A percentile compares a stretch with the other conserved stretches of the same genome.
Evolutionary conservation across 2,888 invertebrate species (phyloP).

Genomic region (Hyalella azteca): DNA sequence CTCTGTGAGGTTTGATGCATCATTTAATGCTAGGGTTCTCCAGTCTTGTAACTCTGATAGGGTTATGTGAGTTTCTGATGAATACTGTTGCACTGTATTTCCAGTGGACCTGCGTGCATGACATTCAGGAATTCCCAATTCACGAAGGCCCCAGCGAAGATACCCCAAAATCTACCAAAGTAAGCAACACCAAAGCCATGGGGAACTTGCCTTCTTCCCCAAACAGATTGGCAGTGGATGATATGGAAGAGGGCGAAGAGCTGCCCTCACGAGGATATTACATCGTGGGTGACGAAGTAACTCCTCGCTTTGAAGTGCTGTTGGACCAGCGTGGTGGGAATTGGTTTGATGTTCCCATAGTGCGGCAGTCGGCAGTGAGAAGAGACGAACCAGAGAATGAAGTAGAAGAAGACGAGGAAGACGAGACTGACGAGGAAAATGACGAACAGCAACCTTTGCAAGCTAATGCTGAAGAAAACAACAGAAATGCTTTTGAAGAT

Average conservation of each 20-base stretch:
- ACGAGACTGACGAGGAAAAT: constrained; percentile 35
- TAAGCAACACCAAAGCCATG: neutral
- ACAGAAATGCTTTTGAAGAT: neutral
- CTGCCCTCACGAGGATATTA: neutral
- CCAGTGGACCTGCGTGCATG: constrained; percentile 94
- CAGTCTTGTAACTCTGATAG: too few species aligned
- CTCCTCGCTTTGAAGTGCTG: constrained; percentile 51
- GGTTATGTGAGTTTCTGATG: too few species aligned
- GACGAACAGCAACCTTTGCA: constrained; percentile 32
- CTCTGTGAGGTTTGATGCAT: too few species aligned
- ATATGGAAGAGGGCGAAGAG: neutral
- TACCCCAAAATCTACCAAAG: neutral
- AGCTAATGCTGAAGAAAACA: constrained; percentile 26
- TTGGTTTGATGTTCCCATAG: constrained; percentile 36
- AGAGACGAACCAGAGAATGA: neutral
- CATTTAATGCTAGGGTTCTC: too few species aligned
- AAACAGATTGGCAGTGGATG: neutral
- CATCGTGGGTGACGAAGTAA: constrained; percentile 9
- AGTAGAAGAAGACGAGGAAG: constrained; percentile 23
- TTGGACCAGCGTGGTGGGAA: constrained; percentile 46
- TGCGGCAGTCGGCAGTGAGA: neutral
- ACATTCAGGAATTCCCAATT: constrained; percentile 74
- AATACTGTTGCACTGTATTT: too few species aligned
- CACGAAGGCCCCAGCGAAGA: neutral
- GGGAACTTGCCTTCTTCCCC: neutral